These are phyloP conservation scores for Gavialis gangeticus DNA, from an alignment of 2,113 vertebrate species.

Conservation along the genomic window DNA sequence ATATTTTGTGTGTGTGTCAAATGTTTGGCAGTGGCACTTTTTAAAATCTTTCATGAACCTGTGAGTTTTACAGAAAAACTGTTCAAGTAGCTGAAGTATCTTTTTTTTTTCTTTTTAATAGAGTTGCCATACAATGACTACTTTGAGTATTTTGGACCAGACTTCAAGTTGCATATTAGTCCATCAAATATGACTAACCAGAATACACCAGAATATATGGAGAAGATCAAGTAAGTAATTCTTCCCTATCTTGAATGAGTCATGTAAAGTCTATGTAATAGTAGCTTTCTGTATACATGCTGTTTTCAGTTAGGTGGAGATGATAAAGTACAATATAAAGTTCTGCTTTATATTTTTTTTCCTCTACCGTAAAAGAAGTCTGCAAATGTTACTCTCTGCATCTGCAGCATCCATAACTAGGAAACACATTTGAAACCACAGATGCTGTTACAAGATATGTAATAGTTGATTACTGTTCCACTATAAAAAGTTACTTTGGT, in stretches of 20 bases:
- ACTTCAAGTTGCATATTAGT: conserved; percentile 89
- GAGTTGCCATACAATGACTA: conserved; percentile 89
- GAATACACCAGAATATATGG: conserved; percentile 89
- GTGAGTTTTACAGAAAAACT: conserved; percentile 9
- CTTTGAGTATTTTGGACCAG: conserved; percentile 89
- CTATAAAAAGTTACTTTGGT: conserved; percentile 6
- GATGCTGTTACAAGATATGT: too few species aligned
- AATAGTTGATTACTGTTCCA: neutral
- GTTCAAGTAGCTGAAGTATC: neutral
- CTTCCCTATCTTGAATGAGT: neutral
- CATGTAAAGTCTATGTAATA: neutral
- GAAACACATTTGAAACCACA: too few species aligned
- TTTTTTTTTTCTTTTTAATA: conserved; percentile 50
- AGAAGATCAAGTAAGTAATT: conserved; percentile 88
- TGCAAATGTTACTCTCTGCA: neutral
- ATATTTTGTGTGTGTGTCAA: neutral
- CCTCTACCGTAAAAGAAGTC: neutral
- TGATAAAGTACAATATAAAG: neutral
- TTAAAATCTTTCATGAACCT: neutral
- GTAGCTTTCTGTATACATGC: neutral
- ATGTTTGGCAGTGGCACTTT: neutral
- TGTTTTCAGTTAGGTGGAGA: neutral
- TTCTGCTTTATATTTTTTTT: neutral
- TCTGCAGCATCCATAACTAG: neutral
- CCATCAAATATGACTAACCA: conserved; percentile 90